Conservation (phyloP, 2,888 invertebrate genomes). For the Chrysotoxum bicinctum region DNA sequence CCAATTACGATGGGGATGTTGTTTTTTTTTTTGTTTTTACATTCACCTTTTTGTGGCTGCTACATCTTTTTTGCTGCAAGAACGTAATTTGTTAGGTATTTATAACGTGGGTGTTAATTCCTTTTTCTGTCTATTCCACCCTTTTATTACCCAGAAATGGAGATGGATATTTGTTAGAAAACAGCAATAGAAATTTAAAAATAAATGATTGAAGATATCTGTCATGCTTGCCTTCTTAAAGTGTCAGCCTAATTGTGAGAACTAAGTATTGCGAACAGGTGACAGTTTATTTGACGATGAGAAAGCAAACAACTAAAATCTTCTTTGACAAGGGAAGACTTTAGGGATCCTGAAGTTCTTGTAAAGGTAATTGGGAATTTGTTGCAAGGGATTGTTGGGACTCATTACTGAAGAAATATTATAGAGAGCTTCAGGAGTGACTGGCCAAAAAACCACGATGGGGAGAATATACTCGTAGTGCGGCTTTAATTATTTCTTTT, state of each 20-base stretch:
- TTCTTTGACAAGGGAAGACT: neutral
- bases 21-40: neutral
- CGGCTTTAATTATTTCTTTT: too few species aligned
- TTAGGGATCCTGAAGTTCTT: neutral
- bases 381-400: neutral
- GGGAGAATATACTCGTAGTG: too few species aligned
- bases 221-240: conserved; percentile 15
- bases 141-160: neutral
- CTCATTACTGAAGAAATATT: neutral
- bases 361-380: neutral
- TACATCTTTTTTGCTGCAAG: neutral
- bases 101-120: neutral
- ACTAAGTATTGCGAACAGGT: conserved; percentile 52
- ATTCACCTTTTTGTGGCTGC: conserved; percentile 28
- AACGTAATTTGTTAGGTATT: neutral
- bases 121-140: neutral
- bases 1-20: conserved; percentile 44
- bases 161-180: conserved; percentile 21
- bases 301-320: conserved; percentile 26
- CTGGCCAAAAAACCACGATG: neutral
- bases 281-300: conserved; percentile 27
- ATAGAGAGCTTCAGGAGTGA: neutral
- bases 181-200: conserved; percentile 28
- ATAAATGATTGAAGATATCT: conserved; percentile 48
- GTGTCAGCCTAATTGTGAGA: conserved; percentile 54